phyloP scores from a whole-genome alignment of 2,113 vertebrate species.

The Symphodus melops region DNA sequence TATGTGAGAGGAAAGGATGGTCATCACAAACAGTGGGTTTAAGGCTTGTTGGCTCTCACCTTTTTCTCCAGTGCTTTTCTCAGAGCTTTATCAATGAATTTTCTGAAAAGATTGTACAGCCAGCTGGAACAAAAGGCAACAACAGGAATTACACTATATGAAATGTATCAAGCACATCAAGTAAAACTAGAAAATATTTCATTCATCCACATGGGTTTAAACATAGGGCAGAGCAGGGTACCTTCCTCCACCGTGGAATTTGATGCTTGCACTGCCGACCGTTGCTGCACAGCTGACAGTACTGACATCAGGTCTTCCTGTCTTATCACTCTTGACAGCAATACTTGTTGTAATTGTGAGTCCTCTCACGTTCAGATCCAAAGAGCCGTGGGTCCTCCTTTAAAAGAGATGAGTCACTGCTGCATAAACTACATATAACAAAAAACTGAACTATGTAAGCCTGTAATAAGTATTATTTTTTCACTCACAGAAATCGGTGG shows the following conservation, averaged over 20 bases:
- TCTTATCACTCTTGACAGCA: slow-evolving; percentile 69
- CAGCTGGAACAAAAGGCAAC: slow-evolving; percentile 74
- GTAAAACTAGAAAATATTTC: not conserved
- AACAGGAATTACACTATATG: not conserved
- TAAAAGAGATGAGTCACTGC: slow-evolving; percentile 32
- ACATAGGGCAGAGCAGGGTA: slow-evolving; percentile 7
- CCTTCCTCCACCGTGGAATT: slow-evolving; percentile 83
- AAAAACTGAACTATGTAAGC: not conserved
- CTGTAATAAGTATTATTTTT: not conserved
- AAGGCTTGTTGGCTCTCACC: slow-evolving; percentile 59
- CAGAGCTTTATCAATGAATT: slow-evolving; percentile 67
- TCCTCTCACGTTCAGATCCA: slow-evolving; percentile 74
- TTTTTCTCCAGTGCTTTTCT: slow-evolving; percentile 66
- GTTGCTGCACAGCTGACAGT: slow-evolving; percentile 58
- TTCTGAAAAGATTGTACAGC: slow-evolving; percentile 83
- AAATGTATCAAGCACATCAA: not conserved
- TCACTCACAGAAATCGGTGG: slow-evolving; percentile 74
- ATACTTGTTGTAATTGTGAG: slow-evolving; percentile 68
- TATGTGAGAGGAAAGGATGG: not conserved
- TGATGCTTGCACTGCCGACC: slow-evolving; percentile 58
- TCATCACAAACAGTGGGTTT: not conserved
- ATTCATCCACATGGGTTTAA: not conserved
- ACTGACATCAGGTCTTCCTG: slow-evolving; percentile 74
- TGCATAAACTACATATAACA: not conserved
- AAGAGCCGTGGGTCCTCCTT: slow-evolving; percentile 80